Conservation (phyloP, 2,888 invertebrate species). For the Falcaria lacertinaria region DNA sequence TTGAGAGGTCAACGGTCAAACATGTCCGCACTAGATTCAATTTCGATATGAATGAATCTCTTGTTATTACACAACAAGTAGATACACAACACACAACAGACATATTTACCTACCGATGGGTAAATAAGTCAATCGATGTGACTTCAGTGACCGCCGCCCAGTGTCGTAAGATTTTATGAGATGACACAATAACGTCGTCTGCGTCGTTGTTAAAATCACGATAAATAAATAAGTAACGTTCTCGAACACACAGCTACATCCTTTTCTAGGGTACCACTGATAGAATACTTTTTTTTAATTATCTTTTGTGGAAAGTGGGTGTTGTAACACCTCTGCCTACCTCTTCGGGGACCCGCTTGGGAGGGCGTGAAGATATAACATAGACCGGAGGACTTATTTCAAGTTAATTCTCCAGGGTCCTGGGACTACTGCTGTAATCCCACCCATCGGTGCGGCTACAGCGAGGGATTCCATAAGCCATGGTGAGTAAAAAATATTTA, state of each 20-base stretch:
- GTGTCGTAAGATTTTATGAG: background rate
- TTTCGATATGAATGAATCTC: background rate
- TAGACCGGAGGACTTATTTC: background rate
- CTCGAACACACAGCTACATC: too few species aligned
- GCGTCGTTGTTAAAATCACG: too few species aligned
- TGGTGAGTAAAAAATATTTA: slow-evolving; percentile 86
- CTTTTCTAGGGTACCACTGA: too few species aligned
- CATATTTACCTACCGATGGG: background rate
- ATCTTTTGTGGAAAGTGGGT: too few species aligned
- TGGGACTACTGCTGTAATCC: slow-evolving; percentile 95
- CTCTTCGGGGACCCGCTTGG: too few species aligned
- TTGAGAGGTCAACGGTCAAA: background rate
- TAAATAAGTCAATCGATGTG: background rate
- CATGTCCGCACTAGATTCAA: background rate
- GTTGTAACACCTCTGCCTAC: too few species aligned
- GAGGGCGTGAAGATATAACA: too few species aligned
- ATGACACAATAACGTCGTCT: background rate
- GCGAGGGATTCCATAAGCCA: slow-evolving; percentile 88
- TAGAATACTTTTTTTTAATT: too few species aligned
- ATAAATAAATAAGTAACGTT: too few species aligned
- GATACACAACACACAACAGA: background rate
- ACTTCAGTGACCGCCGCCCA: background rate
- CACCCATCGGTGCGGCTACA: slow-evolving; percentile 90
- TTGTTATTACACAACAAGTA: too few species aligned
- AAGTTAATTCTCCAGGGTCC: slow-evolving; percentile 55